Base-by-base conservation (phyloP, 2,113 vertebrate species). In the Tursiops truncatus region DNA sequence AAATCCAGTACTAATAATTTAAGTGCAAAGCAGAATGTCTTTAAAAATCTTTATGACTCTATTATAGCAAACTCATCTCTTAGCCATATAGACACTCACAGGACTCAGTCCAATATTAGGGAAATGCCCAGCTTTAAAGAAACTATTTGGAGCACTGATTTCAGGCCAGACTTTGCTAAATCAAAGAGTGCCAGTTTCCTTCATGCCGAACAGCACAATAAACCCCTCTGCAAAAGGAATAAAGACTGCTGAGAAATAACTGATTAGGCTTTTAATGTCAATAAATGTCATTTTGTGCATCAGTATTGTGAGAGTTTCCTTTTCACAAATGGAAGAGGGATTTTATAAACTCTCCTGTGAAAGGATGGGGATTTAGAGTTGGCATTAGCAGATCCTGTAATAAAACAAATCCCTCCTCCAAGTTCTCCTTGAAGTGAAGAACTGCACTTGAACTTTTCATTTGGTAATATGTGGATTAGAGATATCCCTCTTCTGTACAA, bases 361-460 rank as follows among this genome's bases (percentile, higher is more conserved):
- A 94, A 83, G 41, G 44, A 82, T 83, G 36, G 56, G 71, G 87
- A 95, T 96, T 97, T 97, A 94, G 67, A 62, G 31, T 79, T 97
- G 94, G 71, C 88, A 93, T 95, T 96, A 86, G 47, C 73, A 62
- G 33, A 89, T 81, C 70, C 47, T 80, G 71, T 88, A 91, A 94
- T 96, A 94, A 98, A 97, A 86, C 60, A 97, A 96, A 97, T 91
- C 67, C 85, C 56, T 93, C 26, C 73, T 96, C 91, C 84, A 95
- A 93, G 84, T 91, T 95, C 65, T 73, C 73, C 71, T 97, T 88
- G 84, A 94, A 91, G 89, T 80, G 71, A 94, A 98, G 94, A 96
- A 95, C 93, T 68, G 26, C 77, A 87, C 92, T 96, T 97, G 90
- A 97, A 88, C 82, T 79, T 95, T 96, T 94, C 56, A 44, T 94